Conservation (phyloP, 2,888 invertebrate genomes). For the Chouioia cunea region DNA sequence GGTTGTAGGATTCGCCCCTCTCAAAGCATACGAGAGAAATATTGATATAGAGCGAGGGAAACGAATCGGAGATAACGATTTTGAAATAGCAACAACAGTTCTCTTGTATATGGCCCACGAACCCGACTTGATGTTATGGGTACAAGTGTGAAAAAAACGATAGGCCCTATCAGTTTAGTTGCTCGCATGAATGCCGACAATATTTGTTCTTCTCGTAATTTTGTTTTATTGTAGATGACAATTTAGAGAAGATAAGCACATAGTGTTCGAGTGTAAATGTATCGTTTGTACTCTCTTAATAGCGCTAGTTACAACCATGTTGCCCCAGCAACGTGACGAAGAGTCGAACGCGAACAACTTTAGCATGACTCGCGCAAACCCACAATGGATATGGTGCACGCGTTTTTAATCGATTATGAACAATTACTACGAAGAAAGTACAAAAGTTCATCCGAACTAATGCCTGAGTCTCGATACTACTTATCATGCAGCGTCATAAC, state of each 20-base stretch:
- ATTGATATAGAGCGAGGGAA: conserved; percentile 20
- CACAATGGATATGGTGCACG: conserved; percentile 1
- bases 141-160: conserved; percentile 22
- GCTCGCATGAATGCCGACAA: conserved; percentile 28
- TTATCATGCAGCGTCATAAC: conserved; percentile 21
- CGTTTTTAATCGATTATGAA: not conserved
- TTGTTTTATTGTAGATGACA: too few species aligned
- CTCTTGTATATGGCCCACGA: not conserved
- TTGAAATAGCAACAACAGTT: not conserved
- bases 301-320: not conserved
- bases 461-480: conserved; percentile 18
- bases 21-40: conserved; percentile 27
- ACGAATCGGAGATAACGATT: conserved; percentile 20
- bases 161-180: conserved; percentile 30
- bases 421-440: not conserved
- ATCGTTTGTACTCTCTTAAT: not conserved
- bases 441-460: conserved; percentile 5
- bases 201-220: not conserved
- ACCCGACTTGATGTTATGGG: conserved; percentile 11
- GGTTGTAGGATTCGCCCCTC: conserved; percentile 16
- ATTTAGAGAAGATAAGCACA: too few species aligned
- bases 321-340: not conserved
- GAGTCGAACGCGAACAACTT: not conserved
- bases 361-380: conserved; percentile 6
- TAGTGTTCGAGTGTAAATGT: conserved; percentile 13